phyloP scores from a whole-genome alignment of 2,113 vertebrate species.

The Oryzias woworae region DNA sequence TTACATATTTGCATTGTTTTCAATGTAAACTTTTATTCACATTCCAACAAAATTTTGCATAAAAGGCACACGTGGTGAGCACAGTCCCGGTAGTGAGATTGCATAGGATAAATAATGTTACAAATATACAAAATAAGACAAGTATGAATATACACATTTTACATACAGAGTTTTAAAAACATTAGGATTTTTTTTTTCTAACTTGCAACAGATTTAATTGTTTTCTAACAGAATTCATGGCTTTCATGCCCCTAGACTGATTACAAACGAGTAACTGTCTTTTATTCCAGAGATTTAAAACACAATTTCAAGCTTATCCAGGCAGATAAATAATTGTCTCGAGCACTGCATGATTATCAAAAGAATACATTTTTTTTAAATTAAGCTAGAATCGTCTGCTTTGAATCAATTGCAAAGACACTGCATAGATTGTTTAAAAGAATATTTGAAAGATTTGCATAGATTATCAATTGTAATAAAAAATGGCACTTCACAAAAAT shows the following conservation, averaged over 20 bases:
- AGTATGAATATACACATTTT: slow-evolving; percentile 5
- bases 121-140: slow-evolving; percentile 22
- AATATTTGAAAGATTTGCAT: slow-evolving; percentile 75
- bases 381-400: slow-evolving; percentile 63
- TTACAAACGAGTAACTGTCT: slow-evolving; percentile 45
- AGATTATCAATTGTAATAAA: slow-evolving; percentile 68
- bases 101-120: slow-evolving; percentile 33
- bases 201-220: slow-evolving; percentile 47
- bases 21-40: slow-evolving; percentile 79
- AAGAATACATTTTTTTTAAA: slow-evolving; percentile 75
- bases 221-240: slow-evolving; percentile 44
- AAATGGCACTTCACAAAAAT: slow-evolving; percentile 69
- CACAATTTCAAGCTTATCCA: slow-evolving; percentile 72
- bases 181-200: slow-evolving; percentile 22
- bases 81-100: slow-evolving; percentile 34
- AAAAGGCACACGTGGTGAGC: slow-evolving; percentile 68
- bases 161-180: slow-evolving; percentile 29
- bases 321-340: slow-evolving; percentile 72
- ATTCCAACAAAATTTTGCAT: slow-evolving; percentile 54
- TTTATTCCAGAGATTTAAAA: slow-evolving; percentile 64
- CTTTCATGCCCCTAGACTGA: slow-evolving; percentile 52
- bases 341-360: slow-evolving; percentile 72
- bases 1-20: slow-evolving; percentile 57
- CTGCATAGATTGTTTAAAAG: slow-evolving; percentile 68
- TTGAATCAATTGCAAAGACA: slow-evolving; percentile 62